Evolutionary conservation across 2,888 invertebrate species (phyloP).

Genomic region (Nephrocerus scutellatus): DNA sequence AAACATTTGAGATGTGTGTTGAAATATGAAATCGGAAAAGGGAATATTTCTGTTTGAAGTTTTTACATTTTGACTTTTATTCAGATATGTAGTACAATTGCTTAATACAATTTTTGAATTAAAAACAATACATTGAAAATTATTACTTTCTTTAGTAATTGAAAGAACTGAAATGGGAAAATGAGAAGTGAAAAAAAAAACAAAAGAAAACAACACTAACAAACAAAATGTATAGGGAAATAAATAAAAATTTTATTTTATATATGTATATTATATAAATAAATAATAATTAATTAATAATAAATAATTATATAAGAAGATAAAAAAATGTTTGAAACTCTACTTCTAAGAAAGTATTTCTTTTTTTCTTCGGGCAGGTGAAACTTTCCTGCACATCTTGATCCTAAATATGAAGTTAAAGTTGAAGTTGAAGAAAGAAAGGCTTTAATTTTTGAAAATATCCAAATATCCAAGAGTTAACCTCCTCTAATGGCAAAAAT

Average conservation of each 20-base stretch:
- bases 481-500: too few species aligned
- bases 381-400: not conserved
- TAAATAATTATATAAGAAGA: not conserved
- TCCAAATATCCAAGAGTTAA: too few species aligned
- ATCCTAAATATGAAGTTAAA: not conserved
- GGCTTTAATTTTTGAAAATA: too few species aligned
- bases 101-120: too few species aligned
- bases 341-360: not conserved
- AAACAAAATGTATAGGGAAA: conserved; percentile 5
- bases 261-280: not conserved
- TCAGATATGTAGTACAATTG: too few species aligned
- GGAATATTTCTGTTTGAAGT: too few species aligned
- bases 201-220: conserved; percentile 7
- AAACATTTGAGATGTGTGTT: too few species aligned
- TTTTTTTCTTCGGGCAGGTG: not conserved
- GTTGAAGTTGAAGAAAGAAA: not conserved
- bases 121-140: too few species aligned
- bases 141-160: too few species aligned
- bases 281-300: not conserved
- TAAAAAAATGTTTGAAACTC: too few species aligned
- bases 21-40: too few species aligned
- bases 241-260: conserved; percentile 2
- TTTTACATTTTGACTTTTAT: too few species aligned
- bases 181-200: conserved; percentile 15
- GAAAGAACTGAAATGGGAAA: conserved; percentile 10